Evolutionary conservation across 2,888 invertebrate species (phyloP), one percentile per base, ranked within the genome.

Genomic region (Xylocampa areola): DNA sequence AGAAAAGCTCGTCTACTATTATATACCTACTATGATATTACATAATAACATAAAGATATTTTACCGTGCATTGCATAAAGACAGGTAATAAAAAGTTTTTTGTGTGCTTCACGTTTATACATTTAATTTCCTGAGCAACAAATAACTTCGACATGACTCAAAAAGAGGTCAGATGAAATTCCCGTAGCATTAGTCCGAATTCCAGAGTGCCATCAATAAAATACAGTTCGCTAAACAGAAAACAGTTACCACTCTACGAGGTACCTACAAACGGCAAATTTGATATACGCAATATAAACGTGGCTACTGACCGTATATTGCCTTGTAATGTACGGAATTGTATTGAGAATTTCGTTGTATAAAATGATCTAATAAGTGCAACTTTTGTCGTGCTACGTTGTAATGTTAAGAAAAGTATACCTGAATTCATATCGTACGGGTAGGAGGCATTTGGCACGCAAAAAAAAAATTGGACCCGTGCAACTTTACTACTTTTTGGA

Each of bases 81-180:
- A 10, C 17, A n/a, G 27, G 25, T 33, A 40, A 21, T 2, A 55
- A 35, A 10, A 29, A 10, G 10, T 32, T 30, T 8, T 6, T 1
- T 25, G 8, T 33, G n/a, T 35, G 2, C 36, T 13, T 13, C 16
- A 29, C 6, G 4, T 27, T n/a, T n/a, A n/a, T n/a, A n/a, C n/a
- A n/a, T n/a, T n/a, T n/a, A 13, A 21, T 47, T 64, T 64, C 48
- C 43, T 47, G 47, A 6, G 29, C 11, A 32, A 7, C 40, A 21
- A 43, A 62, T 35, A 58, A 17, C 53, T 17, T 2, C 13, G 27
- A 11, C 7, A 11, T 63, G 45, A 47, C 10, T 50, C 50, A 58
- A 45, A 63, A 58, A 19, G 58, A 41, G 66, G 66, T 66, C 63
- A 41, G 45, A 59, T 48, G 32, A 63, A 45, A 63, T 63, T 63